A percentile compares a stretch with the other conserved stretches of the same genome.
phyloP scores from a whole-genome alignment of 2,888 invertebrate genomes.

The Ceramica pisi region DNA sequence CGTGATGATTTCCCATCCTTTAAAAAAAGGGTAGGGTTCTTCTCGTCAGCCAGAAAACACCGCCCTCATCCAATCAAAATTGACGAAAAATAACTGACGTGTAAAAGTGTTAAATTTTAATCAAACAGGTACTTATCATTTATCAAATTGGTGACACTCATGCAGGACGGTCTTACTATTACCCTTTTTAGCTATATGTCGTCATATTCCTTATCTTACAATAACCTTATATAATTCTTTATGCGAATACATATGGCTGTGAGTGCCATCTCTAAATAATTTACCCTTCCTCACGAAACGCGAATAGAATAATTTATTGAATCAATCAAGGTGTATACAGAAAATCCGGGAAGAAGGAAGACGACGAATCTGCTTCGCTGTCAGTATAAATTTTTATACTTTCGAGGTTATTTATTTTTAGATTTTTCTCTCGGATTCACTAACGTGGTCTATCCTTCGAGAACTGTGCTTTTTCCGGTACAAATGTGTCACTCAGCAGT shows the following conservation, averaged over 20 bases:
- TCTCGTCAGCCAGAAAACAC: too few relatives aligned
- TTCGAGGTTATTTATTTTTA: background rate
- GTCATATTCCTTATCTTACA: background rate
- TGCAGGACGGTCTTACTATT: background rate
- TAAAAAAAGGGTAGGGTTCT: too few relatives aligned
- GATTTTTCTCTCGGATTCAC: background rate
- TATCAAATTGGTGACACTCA: background rate
- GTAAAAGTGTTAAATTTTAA: too few relatives aligned
- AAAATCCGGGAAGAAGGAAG: background rate
- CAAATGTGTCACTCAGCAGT: background rate
- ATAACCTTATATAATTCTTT: background rate
- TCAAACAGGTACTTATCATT: too few relatives aligned
- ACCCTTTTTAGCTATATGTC: background rate
- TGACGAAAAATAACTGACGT: too few relatives aligned
- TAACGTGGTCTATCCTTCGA: background rate
- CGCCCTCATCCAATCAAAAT: too few relatives aligned
- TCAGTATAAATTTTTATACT: background rate
- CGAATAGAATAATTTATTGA: conserved; percentile 33
- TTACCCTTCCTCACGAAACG: conserved; percentile 1
- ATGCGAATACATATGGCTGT: background rate
- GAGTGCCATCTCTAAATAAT: conserved; percentile 22
- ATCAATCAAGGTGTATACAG: conserved; percentile 12
- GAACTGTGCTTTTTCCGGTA: background rate
- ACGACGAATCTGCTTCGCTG: background rate
- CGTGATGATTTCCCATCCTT: too few relatives aligned